Conservation (phyloP, 2,797 vertebrate genomes). For the Sitta carolinensis region DNA sequence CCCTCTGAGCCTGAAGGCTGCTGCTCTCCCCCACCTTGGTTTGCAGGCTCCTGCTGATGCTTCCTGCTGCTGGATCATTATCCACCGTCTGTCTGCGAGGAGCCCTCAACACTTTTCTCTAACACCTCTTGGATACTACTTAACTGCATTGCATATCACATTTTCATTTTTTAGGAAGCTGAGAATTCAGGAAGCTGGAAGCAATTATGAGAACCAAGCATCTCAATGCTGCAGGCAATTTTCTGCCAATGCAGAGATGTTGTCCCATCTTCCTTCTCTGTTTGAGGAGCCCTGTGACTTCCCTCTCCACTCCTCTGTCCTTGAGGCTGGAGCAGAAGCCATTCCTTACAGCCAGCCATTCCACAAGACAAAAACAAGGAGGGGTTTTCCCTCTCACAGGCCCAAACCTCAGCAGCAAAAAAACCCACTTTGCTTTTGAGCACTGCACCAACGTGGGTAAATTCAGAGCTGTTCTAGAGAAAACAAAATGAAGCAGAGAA, state of each 20-base stretch:
- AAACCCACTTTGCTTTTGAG: neutral
- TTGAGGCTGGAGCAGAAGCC: neutral
- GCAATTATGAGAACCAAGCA: neutral
- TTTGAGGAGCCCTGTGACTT: neutral
- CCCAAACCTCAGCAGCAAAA: neutral
- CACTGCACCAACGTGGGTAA: neutral
- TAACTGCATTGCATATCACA: rapidly evolving
- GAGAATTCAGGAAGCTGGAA: neutral
- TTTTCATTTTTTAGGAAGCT: neutral
- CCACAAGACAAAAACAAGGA: neutral
- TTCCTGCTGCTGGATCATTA: neutral
- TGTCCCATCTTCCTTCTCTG: neutral
- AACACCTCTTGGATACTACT: neutral
- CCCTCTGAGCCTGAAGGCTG: neutral
- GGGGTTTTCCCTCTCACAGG: neutral
- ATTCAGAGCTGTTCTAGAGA: neutral
- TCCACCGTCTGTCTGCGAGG: rapidly evolving
- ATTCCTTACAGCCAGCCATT: neutral
- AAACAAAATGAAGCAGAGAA: neutral
- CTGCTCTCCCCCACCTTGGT: neutral
- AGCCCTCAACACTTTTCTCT: neutral
- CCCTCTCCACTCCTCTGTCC: neutral
- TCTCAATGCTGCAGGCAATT: rapidly evolving
- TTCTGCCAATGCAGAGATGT: neutral
- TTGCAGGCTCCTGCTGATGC: neutral